Evolutionary conservation across 2,113 vertebrate genomes (phyloP).

Genomic region (Cryptomyrus ogoouensis): DNA sequence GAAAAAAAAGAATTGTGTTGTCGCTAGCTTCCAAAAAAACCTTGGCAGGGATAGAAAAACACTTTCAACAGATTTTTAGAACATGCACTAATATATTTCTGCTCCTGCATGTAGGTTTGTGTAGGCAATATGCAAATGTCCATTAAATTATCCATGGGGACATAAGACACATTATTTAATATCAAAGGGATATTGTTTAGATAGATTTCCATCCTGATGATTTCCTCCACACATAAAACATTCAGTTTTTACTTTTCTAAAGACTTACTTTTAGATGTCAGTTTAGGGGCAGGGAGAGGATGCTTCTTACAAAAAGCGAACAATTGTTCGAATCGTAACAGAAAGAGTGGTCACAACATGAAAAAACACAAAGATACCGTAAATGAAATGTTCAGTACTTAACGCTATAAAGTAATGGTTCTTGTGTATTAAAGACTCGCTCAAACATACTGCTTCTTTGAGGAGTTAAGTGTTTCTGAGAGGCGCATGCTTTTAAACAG

Average conservation of each 20-base stretch:
- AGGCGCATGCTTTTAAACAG: conserved; percentile 26
- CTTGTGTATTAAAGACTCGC: conserved; percentile 34
- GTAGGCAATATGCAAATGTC: conserved; percentile 62
- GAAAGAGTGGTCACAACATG: conserved; percentile 33
- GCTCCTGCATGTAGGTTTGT: conserved; percentile 47
- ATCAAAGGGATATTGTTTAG: conserved; percentile 65
- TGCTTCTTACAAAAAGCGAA: conserved; percentile 40
- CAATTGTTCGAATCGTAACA: conserved; percentile 52
- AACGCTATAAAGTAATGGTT: conserved; percentile 10
- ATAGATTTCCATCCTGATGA: conserved; percentile 64
- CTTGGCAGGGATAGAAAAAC: conserved; percentile 84
- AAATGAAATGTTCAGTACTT: conserved; percentile 9
- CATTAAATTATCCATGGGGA: conserved; percentile 59
- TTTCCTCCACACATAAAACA: conserved; percentile 51
- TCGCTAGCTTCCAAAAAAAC: conserved; percentile 90
- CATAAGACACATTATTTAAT: conserved; percentile 64
- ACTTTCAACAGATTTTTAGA: conserved; percentile 80
- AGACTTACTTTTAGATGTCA: conserved; percentile 45
- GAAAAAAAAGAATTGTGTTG: conserved; percentile 99
- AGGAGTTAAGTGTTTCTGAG: not conserved
- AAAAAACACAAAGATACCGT: not conserved
- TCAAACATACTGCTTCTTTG: conserved; percentile 27
- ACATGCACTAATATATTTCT: conserved; percentile 34
- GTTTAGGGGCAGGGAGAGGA: conserved; percentile 37
- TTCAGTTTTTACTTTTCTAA: conserved; percentile 43